A percentile compares a stretch with the other conserved stretches of the same genome.
Evolutionary conservation across 2,113 vertebrate genomes (phyloP).

Genomic region (Theropithecus gelada): DNA sequence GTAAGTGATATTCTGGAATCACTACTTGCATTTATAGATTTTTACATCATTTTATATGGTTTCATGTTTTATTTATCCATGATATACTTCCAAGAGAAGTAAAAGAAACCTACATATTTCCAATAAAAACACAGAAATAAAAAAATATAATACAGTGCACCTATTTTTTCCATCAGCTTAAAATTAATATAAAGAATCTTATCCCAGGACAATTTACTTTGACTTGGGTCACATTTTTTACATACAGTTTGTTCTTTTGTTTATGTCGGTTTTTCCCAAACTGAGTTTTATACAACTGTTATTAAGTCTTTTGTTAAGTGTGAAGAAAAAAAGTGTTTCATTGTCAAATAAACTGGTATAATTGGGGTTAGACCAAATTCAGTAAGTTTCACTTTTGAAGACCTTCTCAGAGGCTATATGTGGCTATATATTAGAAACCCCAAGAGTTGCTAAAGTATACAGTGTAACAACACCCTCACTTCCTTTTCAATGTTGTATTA

Average conservation of each 20-base stretch:
- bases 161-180: background rate
- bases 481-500: background rate
- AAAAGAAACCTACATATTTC: background rate
- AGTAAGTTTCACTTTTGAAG: background rate
- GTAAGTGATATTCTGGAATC: background rate
- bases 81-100: conserved; percentile 6
- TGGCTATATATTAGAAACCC: background rate
- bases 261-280: background rate
- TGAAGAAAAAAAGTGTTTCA: background rate
- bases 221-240: background rate
- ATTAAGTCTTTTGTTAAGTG: background rate
- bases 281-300: background rate
- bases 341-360: background rate
- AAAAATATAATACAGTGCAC: background rate
- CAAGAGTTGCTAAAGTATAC: background rate
- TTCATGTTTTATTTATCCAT: background rate
- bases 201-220: conserved; percentile 18
- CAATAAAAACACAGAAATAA: background rate
- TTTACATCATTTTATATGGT: background rate
- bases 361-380: conserved; percentile 3
- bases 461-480: background rate
- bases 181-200: conserved; percentile 2
- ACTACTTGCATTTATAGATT: background rate
- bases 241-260: background rate
- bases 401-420: background rate